phyloP scores from a whole-genome alignment of 2,113 vertebrate genomes.

The Silurus meridionalis region DNA sequence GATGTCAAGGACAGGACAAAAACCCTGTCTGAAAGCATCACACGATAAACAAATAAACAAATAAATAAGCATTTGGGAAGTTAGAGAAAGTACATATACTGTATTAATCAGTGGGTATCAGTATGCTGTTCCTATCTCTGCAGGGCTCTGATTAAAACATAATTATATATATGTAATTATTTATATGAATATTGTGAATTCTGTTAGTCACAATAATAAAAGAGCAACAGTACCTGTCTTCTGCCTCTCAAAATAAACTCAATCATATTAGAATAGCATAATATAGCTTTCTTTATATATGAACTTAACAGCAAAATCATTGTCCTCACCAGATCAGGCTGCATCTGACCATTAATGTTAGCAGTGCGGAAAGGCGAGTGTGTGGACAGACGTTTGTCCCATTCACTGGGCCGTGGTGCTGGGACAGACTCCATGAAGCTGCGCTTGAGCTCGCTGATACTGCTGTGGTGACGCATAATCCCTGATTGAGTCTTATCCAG shows the following conservation, averaged over 20 bases:
- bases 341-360: slow-evolving; percentile 88
- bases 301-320: slow-evolving; percentile 58
- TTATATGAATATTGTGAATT: too few species aligned
- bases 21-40: background rate
- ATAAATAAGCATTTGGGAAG: too few species aligned
- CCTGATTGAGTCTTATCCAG: slow-evolving; percentile 93
- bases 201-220: background rate
- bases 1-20: background rate
- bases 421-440: slow-evolving; percentile 98
- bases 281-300: background rate
- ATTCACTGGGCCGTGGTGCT: slow-evolving; percentile 88
- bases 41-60: too few species aligned
- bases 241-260: background rate
- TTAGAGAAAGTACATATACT: too few species aligned
- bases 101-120: too few species aligned
- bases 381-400: slow-evolving; percentile 94
- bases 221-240: background rate
- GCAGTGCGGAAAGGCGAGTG: slow-evolving; percentile 92
- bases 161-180: too few species aligned
- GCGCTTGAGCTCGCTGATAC: slow-evolving; percentile 95
- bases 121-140: too few species aligned
- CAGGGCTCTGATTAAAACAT: too few species aligned
- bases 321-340: slow-evolving; percentile 76
- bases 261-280: too few species aligned
- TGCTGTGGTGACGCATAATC: slow-evolving; percentile 95